A percentile compares a stretch with the other conserved stretches of the same genome.
Evolutionary conservation across 1,140 invertebrate species (phyloP).

Genomic region (Dendroctonus valens): DNA sequence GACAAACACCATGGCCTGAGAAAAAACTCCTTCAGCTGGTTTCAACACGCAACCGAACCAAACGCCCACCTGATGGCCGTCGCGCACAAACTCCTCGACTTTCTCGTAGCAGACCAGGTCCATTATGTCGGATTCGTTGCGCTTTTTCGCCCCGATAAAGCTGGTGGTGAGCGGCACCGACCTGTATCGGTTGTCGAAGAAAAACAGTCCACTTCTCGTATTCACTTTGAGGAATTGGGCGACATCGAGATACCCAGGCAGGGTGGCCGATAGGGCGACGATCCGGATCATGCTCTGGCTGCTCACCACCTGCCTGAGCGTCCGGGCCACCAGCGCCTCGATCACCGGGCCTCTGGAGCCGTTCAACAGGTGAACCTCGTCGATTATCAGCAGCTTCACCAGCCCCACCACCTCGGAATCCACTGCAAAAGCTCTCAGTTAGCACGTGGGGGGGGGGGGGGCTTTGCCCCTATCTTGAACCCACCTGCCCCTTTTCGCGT

Average conservation of each 20-base stretch:
- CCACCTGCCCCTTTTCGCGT: constrained; percentile 74
- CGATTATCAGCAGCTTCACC: constrained; percentile 94
- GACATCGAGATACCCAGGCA: constrained; percentile 98
- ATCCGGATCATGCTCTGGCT: constrained; percentile 97
- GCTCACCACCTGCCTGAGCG: constrained; percentile 90
- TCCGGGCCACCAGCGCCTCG: constrained; percentile 94
- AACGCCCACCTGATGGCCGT: constrained; percentile 74
- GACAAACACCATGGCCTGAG: constrained; percentile 94
- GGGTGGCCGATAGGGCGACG: constrained; percentile 94
- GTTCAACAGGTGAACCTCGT: constrained; percentile 97
- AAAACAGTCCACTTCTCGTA: constrained; percentile 90
- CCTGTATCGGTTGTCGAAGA: constrained; percentile 94
- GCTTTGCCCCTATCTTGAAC: not conserved
- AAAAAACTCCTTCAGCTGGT: not conserved
- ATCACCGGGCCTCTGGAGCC: constrained; percentile 97
- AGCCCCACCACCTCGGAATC: constrained; percentile 89
- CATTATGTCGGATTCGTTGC: constrained; percentile 70
- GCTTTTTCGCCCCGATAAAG: constrained; percentile 89
- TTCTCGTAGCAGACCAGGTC: constrained; percentile 94
- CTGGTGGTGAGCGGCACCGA: constrained; percentile 87
- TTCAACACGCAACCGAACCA: not conserved
- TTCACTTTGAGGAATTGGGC: constrained; percentile 93
- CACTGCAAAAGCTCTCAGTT: constrained; percentile 54
- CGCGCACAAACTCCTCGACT: constrained; percentile 79
- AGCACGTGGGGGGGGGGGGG: too few species aligned